phyloP scores from a whole-genome alignment of 2,888 invertebrate species.

The Plebejus melissa region DNA sequence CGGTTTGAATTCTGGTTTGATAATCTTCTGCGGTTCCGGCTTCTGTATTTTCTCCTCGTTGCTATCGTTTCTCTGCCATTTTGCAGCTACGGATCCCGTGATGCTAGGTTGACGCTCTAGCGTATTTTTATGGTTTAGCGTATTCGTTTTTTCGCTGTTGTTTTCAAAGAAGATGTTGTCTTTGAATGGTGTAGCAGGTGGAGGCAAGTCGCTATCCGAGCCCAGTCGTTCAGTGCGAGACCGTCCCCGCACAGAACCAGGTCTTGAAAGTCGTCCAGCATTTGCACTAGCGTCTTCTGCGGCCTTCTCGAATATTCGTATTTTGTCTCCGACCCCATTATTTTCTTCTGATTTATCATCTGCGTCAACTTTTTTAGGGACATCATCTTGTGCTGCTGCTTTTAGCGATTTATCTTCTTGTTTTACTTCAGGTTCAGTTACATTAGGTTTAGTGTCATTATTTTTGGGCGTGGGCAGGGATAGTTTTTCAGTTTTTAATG shows the following conservation, averaged over 20 bases:
- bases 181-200: constrained; percentile 61
- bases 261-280: constrained; percentile 53
- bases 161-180: constrained; percentile 56
- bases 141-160: constrained; percentile 40
- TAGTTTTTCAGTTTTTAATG: constrained; percentile 45
- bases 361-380: constrained; percentile 29
- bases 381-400: neutral
- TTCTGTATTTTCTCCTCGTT: constrained; percentile 51
- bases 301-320: constrained; percentile 70
- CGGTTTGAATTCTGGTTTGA: constrained; percentile 70
- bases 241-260: constrained; percentile 59
- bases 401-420: constrained; percentile 29
- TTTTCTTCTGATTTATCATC: constrained; percentile 49
- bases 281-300: constrained; percentile 61
- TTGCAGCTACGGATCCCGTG: constrained; percentile 42
- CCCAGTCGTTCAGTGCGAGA: constrained; percentile 49
- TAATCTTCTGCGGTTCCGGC: constrained; percentile 66
- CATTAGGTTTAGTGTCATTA: constrained; percentile 33
- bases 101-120: constrained; percentile 52
- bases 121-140: constrained; percentile 35
- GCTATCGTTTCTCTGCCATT: constrained; percentile 56
- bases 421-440: constrained; percentile 32
- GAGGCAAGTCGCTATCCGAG: constrained; percentile 54
- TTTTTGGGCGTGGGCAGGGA: constrained; percentile 39
- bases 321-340: constrained; percentile 72